Conservation (phyloP, 2,113 vertebrate genomes). For the Apaloderma vittatum region DNA sequence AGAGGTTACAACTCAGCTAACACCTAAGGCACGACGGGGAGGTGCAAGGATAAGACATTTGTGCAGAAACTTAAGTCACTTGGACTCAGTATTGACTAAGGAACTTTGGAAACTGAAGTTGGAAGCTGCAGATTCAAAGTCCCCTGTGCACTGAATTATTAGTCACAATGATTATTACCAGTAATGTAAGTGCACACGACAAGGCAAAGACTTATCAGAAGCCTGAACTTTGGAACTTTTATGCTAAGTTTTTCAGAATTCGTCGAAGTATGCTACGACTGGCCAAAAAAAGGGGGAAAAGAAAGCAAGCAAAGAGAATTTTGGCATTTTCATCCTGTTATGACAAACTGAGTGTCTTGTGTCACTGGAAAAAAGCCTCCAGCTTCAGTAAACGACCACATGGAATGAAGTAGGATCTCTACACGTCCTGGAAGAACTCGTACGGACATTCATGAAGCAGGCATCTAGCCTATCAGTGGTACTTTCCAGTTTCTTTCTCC, state of each 20-base stretch:
- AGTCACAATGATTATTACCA: background rate
- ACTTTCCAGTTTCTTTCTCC: background rate
- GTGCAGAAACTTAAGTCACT: background rate
- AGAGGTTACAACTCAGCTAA: background rate
- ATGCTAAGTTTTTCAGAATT: background rate
- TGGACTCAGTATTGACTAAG: background rate
- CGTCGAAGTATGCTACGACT: background rate
- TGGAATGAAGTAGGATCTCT: background rate
- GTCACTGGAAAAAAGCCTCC: background rate
- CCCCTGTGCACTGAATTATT: background rate
- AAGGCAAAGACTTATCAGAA: background rate
- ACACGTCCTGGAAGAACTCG: background rate
- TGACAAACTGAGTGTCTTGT: background rate
- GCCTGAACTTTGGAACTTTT: background rate
- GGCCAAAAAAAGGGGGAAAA: background rate
- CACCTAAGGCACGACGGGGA: rapidly evolving
- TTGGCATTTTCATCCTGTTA: background rate
- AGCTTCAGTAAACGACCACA: background rate
- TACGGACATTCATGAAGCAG: background rate
- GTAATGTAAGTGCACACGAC: rapidly evolving
- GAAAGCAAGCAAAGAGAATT: background rate
- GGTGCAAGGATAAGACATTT: background rate
- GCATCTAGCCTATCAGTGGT: rapidly evolving
- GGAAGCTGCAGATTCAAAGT: background rate
- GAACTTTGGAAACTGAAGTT: background rate